A percentile compares a stretch with the other conserved stretches of the same genome.
phyloP scores from a whole-genome alignment of 2,113 vertebrate species.

The Chaenogobius annularis region DNA sequence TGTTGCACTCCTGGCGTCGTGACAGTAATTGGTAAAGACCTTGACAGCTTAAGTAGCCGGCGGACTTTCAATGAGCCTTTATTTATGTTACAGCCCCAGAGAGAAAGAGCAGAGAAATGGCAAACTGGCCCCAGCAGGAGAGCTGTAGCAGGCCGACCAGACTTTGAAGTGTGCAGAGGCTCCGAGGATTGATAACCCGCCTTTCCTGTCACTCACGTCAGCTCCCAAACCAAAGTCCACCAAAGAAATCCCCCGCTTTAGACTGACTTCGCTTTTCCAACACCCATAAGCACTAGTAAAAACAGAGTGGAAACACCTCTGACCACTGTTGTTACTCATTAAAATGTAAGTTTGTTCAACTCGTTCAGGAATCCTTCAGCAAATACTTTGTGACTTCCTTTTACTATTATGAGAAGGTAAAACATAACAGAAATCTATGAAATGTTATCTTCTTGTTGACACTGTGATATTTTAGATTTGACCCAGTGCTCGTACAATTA shows the following conservation, averaged over 20 bases:
- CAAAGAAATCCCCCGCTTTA: constrained; percentile 50
- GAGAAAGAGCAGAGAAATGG: constrained; percentile 75
- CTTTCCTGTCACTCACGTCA: constrained; percentile 78
- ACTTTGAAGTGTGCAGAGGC: constrained; percentile 76
- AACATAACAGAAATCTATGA: constrained; percentile 16
- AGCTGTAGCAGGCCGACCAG: constrained; percentile 56
- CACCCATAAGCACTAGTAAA: constrained; percentile 44
- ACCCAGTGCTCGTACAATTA: not conserved
- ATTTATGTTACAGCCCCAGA: constrained; percentile 79
- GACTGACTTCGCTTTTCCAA: constrained; percentile 64
- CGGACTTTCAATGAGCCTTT: constrained; percentile 78
- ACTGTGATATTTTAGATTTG: not conserved
- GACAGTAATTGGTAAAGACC: constrained; percentile 82
- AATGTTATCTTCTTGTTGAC: not conserved
- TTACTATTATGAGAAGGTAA: constrained; percentile 17
- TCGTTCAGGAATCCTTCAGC: constrained; percentile 8
- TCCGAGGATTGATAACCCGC: constrained; percentile 77
- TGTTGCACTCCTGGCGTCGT: constrained; percentile 60
- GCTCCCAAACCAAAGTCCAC: constrained; percentile 50
- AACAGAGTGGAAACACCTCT: constrained; percentile 45
- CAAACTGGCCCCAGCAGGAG: constrained; percentile 70
- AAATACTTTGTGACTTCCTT: constrained; percentile 21
- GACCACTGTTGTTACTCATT: constrained; percentile 35
- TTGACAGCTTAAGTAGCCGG: constrained; percentile 82
- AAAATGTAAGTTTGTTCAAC: constrained; percentile 24